phyloP scores from a whole-genome alignment of 2,113 vertebrate species.

The Polypterus bichir region DNA sequence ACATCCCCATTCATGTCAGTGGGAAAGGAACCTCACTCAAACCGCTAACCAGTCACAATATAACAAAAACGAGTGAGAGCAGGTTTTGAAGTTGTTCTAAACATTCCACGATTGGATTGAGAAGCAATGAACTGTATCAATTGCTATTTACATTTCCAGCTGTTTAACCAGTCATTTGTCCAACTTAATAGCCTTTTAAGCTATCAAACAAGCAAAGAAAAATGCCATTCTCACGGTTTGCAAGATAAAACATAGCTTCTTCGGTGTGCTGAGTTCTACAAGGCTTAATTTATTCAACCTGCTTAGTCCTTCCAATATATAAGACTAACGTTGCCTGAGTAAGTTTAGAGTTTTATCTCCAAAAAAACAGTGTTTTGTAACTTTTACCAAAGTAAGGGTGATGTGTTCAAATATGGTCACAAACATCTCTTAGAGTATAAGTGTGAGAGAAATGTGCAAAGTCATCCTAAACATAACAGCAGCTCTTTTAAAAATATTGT shows the following conservation, averaged over 20 bases:
- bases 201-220: slow-evolving; percentile 59
- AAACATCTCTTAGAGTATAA: too few species aligned
- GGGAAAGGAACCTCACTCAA: slow-evolving; percentile 36
- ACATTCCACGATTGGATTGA: slow-evolving; percentile 43
- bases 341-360: too few species aligned
- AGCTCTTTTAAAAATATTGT: too few species aligned
- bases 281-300: too few species aligned
- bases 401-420: too few species aligned
- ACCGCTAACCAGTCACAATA: slow-evolving; percentile 48
- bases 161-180: slow-evolving; percentile 66
- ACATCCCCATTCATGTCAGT: slow-evolving; percentile 32
- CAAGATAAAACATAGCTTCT: slow-evolving; percentile 43
- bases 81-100: slow-evolving; percentile 37
- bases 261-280: slow-evolving; percentile 26
- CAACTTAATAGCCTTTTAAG: slow-evolving; percentile 65
- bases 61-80: slow-evolving; percentile 41
- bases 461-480: too few species aligned
- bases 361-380: too few species aligned
- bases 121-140: slow-evolving; percentile 56
- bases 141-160: slow-evolving; percentile 66
- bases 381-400: too few species aligned
- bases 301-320: too few species aligned
- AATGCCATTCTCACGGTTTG: slow-evolving; percentile 51
- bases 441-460: too few species aligned
- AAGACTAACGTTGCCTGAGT: too few species aligned